These are phyloP conservation scores for Crematogaster levior DNA, from an alignment of 2,888 invertebrate genomes.

Conservation along the genomic window DNA sequence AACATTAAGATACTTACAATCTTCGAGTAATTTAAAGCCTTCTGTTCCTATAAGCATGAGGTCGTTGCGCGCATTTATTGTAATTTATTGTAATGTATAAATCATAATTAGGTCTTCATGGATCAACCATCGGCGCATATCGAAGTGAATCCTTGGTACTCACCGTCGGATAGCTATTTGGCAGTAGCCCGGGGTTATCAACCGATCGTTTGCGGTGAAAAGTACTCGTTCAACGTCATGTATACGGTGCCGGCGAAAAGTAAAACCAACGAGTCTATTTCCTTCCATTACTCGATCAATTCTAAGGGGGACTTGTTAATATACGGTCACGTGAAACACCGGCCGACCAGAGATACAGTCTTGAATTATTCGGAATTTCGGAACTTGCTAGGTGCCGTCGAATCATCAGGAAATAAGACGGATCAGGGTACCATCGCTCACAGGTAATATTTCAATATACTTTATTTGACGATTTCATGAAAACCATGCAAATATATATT, in stretches of 20 bases:
- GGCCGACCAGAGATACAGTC: conserved; percentile 81
- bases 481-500: not conserved
- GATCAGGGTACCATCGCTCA: conserved; percentile 78
- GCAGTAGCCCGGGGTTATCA: conserved; percentile 81
- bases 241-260: conserved; percentile 78
- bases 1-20: not conserved
- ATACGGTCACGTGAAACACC: conserved; percentile 83
- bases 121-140: conserved; percentile 83
- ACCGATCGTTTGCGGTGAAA: conserved; percentile 82
- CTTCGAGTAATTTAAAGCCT: not conserved
- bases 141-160: conserved; percentile 83
- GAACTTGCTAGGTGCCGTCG: conserved; percentile 79
- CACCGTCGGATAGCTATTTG: conserved; percentile 82
- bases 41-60: not conserved
- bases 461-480: not conserved
- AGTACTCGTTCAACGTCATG: conserved; percentile 84
- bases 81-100: conserved; percentile 13
- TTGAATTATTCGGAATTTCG: conserved; percentile 82
- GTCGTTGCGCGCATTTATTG: not conserved
- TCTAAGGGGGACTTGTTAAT: conserved; percentile 82
- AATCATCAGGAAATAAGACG: conserved; percentile 76
- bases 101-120: conserved; percentile 80
- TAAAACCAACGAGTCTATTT: conserved; percentile 75
- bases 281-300: conserved; percentile 83
- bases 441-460: conserved; percentile 65